Percentiles rank a stretch among this genome's conserved stretches.
Evolutionary conservation across 2,888 invertebrate species (phyloP).

Genomic region (Lasioglossum vierecki): DNA sequence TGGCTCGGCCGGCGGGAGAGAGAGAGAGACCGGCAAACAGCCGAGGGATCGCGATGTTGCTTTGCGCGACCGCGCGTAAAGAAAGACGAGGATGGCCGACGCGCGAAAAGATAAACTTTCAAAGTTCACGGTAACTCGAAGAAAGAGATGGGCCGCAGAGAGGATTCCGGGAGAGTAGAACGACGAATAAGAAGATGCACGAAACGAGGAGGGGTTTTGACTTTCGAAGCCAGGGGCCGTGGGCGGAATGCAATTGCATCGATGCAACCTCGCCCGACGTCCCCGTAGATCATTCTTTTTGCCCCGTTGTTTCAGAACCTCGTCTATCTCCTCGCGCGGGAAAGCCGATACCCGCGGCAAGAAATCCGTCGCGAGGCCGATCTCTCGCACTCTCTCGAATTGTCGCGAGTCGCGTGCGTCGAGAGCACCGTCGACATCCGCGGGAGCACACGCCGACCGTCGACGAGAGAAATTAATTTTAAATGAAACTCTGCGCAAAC

Average conservation of each 20-base stretch:
- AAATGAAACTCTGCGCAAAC: conserved; percentile 32
- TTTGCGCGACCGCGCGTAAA: neutral
- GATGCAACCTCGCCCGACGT: conserved; percentile 27
- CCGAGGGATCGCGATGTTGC: conserved; percentile 24
- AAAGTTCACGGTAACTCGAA: conserved; percentile 78
- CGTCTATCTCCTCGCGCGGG: neutral
- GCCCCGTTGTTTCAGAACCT: conserved; percentile 17
- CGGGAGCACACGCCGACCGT: neutral
- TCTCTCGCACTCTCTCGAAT: conserved; percentile 3
- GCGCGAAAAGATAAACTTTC: conserved; percentile 78
- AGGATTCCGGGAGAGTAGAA: conserved; percentile 3
- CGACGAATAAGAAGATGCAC: conserved; percentile 41
- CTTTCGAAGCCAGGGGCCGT: conserved; percentile 28
- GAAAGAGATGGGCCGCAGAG: conserved; percentile 35
- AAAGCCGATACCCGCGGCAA: neutral
- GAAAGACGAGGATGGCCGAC: conserved; percentile 32
- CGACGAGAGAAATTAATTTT: conserved; percentile 51
- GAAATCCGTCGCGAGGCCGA: neutral
- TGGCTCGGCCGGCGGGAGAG: conserved; percentile 49
- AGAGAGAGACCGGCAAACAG: conserved; percentile 29
- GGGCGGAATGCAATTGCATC: conserved; percentile 47
- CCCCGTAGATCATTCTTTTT: conserved; percentile 39
- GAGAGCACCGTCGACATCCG: neutral
- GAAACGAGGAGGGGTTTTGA: conserved; percentile 12
- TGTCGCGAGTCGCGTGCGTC: neutral